Conservation (phyloP, 2,797 vertebrate species). For the Chromis chromis region DNA sequence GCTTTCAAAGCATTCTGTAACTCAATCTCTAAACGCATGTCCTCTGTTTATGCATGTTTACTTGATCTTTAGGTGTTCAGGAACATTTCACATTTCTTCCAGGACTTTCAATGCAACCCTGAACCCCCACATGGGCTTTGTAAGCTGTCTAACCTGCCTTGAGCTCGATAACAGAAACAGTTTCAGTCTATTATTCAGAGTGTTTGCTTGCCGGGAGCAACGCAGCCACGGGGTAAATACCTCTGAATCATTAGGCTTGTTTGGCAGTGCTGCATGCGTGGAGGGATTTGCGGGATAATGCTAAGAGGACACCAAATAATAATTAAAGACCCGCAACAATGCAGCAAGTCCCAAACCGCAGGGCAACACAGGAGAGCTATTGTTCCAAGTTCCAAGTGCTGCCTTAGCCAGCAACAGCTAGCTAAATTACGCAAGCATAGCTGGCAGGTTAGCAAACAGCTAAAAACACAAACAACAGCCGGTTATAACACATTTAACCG, state of each 20-base stretch:
- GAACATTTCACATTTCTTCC: constrained; percentile 75
- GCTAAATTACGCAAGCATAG: constrained; percentile 59
- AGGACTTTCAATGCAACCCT: constrained; percentile 33
- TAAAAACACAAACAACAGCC: constrained; percentile 69
- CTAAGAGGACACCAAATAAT: constrained; percentile 12
- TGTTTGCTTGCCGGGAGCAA: neutral
- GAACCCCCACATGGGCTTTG: constrained; percentile 44
- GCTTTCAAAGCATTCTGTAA: constrained; percentile 27
- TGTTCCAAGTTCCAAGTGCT: constrained; percentile 41
- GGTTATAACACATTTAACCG: neutral
- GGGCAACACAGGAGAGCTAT: constrained; percentile 39
- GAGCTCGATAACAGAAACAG: constrained; percentile 24
- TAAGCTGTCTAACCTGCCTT: constrained; percentile 4
- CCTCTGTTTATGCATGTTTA: constrained; percentile 53
- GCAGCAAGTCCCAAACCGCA: constrained; percentile 22
- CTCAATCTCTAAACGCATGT: constrained; percentile 17
- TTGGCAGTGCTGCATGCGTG: neutral
- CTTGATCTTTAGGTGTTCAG: constrained; percentile 50
- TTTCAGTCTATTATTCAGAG: constrained; percentile 3
- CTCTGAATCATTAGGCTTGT: constrained; percentile 29
- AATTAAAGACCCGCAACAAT: constrained; percentile 39
- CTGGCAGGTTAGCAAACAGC: constrained; percentile 60
- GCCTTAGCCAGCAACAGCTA: constrained; percentile 18
- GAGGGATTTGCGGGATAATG: constrained; percentile 29
- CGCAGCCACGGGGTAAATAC: constrained; percentile 19